Conservation (phyloP, 2,888 invertebrate species). For the Eurytoma adleriae region DNA sequence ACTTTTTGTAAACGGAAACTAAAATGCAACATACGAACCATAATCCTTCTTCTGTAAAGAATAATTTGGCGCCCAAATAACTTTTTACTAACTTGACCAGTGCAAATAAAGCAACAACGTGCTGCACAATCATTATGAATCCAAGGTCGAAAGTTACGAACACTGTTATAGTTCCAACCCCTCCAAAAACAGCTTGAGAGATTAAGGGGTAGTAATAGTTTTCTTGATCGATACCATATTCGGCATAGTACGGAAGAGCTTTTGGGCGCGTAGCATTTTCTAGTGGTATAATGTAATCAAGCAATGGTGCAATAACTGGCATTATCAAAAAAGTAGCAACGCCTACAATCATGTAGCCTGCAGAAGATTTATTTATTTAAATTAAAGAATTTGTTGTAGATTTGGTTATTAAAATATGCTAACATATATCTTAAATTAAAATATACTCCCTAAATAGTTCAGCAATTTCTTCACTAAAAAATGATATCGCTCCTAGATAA, state of each 20-base stretch:
- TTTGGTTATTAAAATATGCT: neutral
- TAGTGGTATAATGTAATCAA: constrained; percentile 18
- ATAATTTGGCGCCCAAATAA: no score
- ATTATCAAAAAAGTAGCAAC: neutral
- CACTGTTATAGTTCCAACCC: constrained; percentile 5
- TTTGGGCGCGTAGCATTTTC: constrained; percentile 23
- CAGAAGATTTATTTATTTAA: neutral
- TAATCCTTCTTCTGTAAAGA: no score
- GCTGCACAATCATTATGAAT: constrained; percentile 6
- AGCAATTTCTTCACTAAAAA: neutral
- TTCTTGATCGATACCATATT: constrained; percentile 33
- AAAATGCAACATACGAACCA: no score
- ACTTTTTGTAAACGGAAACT: constrained; percentile 20
- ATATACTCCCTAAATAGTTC: neutral
- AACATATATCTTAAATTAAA: neutral
- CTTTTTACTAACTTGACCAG: constrained; percentile 4
- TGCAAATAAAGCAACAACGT: constrained; percentile 17
- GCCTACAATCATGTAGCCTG: neutral
- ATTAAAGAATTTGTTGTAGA: neutral
- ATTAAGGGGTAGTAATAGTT: constrained; percentile 36
- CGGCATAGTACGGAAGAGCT: constrained; percentile 37
- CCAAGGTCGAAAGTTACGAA: constrained; percentile 29
- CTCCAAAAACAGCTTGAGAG: constrained; percentile 15
- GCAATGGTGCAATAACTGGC: neutral
- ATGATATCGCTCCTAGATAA: no score